These are phyloP conservation scores for Halcyon leucocephala DNA, from an alignment of 2,797 vertebrate genomes.

Conservation along the genomic window DNA sequence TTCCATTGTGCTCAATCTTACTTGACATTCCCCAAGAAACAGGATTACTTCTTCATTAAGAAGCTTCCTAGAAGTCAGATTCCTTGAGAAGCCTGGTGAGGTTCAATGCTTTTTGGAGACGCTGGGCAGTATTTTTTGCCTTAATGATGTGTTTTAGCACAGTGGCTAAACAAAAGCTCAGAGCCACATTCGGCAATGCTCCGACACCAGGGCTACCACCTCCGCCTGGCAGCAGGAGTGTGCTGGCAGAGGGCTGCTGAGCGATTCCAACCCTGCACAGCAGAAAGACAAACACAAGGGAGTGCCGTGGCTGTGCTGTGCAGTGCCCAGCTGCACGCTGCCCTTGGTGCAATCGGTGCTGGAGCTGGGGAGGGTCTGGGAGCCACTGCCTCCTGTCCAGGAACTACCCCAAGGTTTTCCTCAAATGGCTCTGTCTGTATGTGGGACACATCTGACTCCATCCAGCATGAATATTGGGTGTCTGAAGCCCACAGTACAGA, in stretches of 20 bases:
- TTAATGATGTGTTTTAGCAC: rapidly evolving
- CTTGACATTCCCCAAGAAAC: background rate
- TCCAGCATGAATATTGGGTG: rapidly evolving
- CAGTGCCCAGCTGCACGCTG: rapidly evolving
- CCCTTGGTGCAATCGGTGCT: rapidly evolving
- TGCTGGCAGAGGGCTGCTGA: background rate
- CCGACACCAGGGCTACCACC: background rate
- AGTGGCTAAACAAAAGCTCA: background rate
- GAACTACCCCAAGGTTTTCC: background rate
- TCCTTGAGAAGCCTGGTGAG: background rate
- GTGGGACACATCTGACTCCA: background rate
- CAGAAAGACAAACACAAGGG: background rate
- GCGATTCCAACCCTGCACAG: background rate
- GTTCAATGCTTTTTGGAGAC: background rate
- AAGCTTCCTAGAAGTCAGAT: background rate
- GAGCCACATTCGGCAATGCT: background rate
- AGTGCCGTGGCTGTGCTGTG: rapidly evolving
- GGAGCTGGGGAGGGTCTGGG: background rate
- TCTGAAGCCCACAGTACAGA: background rate
- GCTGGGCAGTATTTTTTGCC: background rate
- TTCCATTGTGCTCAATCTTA: background rate
- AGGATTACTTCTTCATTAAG: background rate
- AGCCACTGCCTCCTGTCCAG: background rate
- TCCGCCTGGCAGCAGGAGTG: background rate
- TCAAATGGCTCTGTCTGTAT: rapidly evolving